Base-by-base conservation (phyloP, 2,113 vertebrate species). In the Erpornis zantholeuca region DNA sequence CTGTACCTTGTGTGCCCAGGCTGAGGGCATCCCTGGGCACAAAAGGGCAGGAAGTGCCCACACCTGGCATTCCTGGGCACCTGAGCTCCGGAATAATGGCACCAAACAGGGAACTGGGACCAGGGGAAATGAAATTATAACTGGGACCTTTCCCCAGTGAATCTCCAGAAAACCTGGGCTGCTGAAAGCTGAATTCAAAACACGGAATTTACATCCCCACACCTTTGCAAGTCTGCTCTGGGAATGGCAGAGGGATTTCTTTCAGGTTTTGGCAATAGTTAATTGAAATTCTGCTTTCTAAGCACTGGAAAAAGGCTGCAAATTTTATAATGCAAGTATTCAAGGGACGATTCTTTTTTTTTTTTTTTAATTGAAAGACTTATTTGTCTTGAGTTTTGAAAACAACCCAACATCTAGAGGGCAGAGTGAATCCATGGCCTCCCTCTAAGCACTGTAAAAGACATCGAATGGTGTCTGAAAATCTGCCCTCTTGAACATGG, bases 241-340 rank as follows among this genome's bases (percentile, higher is more conserved):
- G 40, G 86, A 84, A 56, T 1, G 1, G 52, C 87, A 85, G 61
- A 71, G 22, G 24, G 40, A 59, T 94, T 94, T 79, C 61, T 49
- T 71, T 70, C 81, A 47, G 22, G 29, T 31, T 86, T 75, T 73
- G 90, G 77, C 84, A 79, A 59, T 22, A 77, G n/a, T 16, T 27
- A 61, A 71, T 72, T 93, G 47, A 75, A 82, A 80, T 85, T 71
- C 75, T 93, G 70, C 92, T 94, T 94, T 91, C 92, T 63, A 90
- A 89, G 73, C 73, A 57, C 61, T 91, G 95, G 77, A 35, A 78
- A 56, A 87, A 53, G n/a, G 17, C 69, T 75, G 70, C 9, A 52
- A 38, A 82, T 64, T 66, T 86, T 64, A 86, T 80, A 92, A 57
- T 82, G 77, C 23, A 49, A 84, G n/a, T 75, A 87, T 86, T 95